Evolutionary conservation across 2,888 invertebrate genomes (phyloP).

Genomic region (Heliconius aoede): DNA sequence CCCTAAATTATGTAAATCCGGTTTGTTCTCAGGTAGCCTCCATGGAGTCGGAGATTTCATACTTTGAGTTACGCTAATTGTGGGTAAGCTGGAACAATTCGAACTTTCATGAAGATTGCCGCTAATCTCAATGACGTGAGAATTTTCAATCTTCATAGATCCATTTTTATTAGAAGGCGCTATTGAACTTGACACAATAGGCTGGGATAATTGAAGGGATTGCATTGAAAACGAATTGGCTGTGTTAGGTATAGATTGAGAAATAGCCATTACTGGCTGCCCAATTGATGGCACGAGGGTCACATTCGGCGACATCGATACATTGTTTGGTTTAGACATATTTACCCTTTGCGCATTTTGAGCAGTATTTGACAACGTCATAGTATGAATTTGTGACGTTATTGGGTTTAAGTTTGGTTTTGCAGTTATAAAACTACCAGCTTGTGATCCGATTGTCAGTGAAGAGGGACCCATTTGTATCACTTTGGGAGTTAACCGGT

Average conservation of each 20-base stretch:
- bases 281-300: slow-evolving; percentile 77
- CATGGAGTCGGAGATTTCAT: slow-evolving; percentile 79
- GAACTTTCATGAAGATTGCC: slow-evolving; percentile 75
- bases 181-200: slow-evolving; percentile 78
- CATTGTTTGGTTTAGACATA: slow-evolving; percentile 67
- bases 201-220: slow-evolving; percentile 76
- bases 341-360: slow-evolving; percentile 69
- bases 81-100: slow-evolving; percentile 67
- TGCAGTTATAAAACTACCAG: slow-evolving; percentile 66
- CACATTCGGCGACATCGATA: slow-evolving; percentile 76
- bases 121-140: slow-evolving; percentile 78
- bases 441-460: slow-evolving; percentile 65
- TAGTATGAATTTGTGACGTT: slow-evolving; percentile 77
- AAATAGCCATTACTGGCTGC: slow-evolving; percentile 80
- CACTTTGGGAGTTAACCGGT: slow-evolving; percentile 76
- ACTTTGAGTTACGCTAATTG: slow-evolving; percentile 78
- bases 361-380: slow-evolving; percentile 70
- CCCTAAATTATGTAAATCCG: slow-evolving; percentile 70
- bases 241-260: slow-evolving; percentile 74
- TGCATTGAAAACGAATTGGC: slow-evolving; percentile 72
- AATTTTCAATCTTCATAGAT: slow-evolving; percentile 71
- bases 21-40: slow-evolving; percentile 73
- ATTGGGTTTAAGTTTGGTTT: slow-evolving; percentile 77
- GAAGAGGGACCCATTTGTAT: slow-evolving; percentile 73
- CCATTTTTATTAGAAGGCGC: slow-evolving; percentile 72